Evolutionary conservation across 2,797 vertebrate species (phyloP), one percentile per base, ranked within the genome.

Genomic region (Linurgus olivaceus): DNA sequence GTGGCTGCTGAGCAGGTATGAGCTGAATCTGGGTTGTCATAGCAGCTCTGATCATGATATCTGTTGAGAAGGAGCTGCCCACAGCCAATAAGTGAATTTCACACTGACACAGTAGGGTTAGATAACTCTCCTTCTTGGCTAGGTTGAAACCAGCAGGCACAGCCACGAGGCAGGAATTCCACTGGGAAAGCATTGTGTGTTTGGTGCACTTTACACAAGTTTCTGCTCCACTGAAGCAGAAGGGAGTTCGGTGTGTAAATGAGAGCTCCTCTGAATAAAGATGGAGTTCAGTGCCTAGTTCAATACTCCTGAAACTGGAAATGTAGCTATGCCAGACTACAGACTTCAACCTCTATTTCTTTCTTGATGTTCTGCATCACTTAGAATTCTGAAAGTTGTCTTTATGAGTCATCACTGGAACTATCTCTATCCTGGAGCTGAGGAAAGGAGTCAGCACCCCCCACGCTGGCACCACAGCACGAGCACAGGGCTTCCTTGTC

Each of bases 401-500:
- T 75, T 81, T 11, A 14, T 19, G 51, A 74, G 26, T 52, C 42
- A 50, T 40, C 19, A 3, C 42, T 29, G 61, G 55, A 85, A 45
- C 58, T 59, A 23, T 13, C 26, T 59, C 18, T 17, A 8, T 24
- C 24, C 31, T 44, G 28, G 44, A 79, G 24, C 31, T 33, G 40
- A 77, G 73, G 57, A 87, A 48, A 14, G 0, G 5, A 61, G 31
- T 33, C 24, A 50, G 40, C 33, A 68, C 3, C 11, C 13, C 65
- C 47, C 47, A n/a, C 0, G 2, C 29, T 67, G 63, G 33, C 48
- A 21, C 14, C 0, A 2, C 18, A 37, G 51, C 17, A 19, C 0
- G 2, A 72, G 13, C 51, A 38, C 13, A 14, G 15, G 33, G 29
- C 11, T 70, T 63, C 9, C 12, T 68, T 0, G 0, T 4, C 7